Percentiles rank a stretch among this genome's conserved stretches.
These are phyloP conservation scores for Glandiceps talaboti DNA, from an alignment of 53 echinoderm and acorn worm genomes.

Conservation along the genomic window DNA sequence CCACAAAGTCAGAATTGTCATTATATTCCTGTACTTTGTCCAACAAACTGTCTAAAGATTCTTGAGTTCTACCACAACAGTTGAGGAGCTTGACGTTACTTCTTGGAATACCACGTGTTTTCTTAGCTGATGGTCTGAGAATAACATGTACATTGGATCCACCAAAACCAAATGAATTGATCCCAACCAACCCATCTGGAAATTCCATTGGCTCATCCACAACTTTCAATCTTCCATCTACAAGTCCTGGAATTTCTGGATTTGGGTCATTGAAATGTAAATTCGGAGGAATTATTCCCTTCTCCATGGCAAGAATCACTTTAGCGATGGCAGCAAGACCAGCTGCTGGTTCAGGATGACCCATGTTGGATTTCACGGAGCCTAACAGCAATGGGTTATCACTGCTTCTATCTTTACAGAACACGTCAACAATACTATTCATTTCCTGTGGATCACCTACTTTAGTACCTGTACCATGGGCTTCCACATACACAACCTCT, in stretches of 20 bases:
- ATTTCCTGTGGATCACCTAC: conserved; percentile 66
- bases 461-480: conserved; percentile 78
- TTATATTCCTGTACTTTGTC: conserved; percentile 18
- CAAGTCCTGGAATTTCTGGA: conserved; percentile 52
- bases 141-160: conserved; percentile 67
- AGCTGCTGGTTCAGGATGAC: conserved; percentile 63
- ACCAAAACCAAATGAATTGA: conserved; percentile 71
- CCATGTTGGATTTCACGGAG: conserved; percentile 86
- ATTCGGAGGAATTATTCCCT: conserved; percentile 58
- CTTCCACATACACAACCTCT: conserved; percentile 62
- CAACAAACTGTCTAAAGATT: conserved; percentile 29
- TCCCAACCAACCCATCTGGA: conserved; percentile 44
- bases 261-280: conserved; percentile 57
- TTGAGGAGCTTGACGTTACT: conserved; percentile 15
- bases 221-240: conserved; percentile 61
- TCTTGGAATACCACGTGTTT: conserved; percentile 4
- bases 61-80: conserved; percentile 45
- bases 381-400: conserved; percentile 59
- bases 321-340: conserved; percentile 69
- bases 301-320: conserved; percentile 30
- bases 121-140: conserved; percentile 24
- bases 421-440: conserved; percentile 44
- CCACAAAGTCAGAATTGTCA: conserved; percentile 12
- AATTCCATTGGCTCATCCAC: conserved; percentile 42
- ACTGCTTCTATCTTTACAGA: conserved; percentile 43